These are phyloP conservation scores for Danio jaintianensis DNA, from an alignment of 2,797 vertebrate genomes.

Conservation along the genomic window DNA sequence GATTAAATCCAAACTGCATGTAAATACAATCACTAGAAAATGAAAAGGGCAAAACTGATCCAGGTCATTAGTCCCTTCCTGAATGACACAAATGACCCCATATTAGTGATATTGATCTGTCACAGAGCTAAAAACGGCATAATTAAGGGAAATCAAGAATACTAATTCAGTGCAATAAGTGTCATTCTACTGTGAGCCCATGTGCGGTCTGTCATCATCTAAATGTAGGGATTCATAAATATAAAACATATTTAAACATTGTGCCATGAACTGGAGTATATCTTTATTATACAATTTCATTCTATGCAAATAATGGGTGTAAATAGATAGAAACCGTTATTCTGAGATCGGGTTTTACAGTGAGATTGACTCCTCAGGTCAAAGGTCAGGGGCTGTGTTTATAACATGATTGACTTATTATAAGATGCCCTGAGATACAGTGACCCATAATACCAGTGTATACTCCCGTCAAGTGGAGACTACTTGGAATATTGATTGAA, in stretches of 20 bases:
- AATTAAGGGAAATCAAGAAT: constrained; percentile 29
- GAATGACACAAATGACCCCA: background rate
- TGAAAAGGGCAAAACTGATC: background rate
- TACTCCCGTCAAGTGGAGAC: background rate
- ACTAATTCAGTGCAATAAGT: constrained; percentile 24
- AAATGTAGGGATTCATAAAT: background rate
- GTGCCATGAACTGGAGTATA: background rate
- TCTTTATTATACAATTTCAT: background rate
- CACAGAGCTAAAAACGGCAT: constrained; percentile 18
- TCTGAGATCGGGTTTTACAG: background rate
- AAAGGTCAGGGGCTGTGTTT: constrained; percentile 1
- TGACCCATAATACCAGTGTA: background rate
- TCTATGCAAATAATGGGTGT: background rate
- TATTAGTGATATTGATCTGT: constrained; percentile 41
- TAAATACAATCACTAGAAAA: constrained; percentile 2
- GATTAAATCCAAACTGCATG: constrained; percentile 14
- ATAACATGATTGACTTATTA: background rate
- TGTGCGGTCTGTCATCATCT: constrained; percentile 10
- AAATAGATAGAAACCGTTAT: background rate
- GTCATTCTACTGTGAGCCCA: constrained; percentile 34
- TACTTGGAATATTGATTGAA: constrained; percentile 28
- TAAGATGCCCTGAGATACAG: background rate
- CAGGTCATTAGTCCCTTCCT: background rate
- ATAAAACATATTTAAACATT: background rate
- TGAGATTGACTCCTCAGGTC: background rate